phyloP scores from a whole-genome alignment of 1,140 invertebrate genomes.

The Pogonognathellus flavescens region DNA sequence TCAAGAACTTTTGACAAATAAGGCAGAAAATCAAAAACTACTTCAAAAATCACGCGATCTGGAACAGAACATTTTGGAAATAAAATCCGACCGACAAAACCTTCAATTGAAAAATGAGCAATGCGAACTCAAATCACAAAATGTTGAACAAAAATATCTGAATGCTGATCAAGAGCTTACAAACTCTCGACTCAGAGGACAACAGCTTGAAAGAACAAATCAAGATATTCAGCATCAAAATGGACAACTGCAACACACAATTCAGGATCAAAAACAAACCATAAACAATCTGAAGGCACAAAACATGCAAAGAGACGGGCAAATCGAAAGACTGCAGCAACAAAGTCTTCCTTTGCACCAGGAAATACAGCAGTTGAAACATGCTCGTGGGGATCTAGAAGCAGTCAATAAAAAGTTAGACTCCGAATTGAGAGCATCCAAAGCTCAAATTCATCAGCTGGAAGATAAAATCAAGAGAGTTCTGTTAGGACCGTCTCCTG shows the following conservation, averaged over 20 bases:
- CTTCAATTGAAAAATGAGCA: conserved; percentile 18
- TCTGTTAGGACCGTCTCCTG: conserved; percentile 12
- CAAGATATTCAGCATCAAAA: conserved; percentile 38
- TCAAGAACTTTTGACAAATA: neutral
- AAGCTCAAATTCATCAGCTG: conserved; percentile 22
- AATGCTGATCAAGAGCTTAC: conserved; percentile 5
- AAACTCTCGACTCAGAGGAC: neutral
- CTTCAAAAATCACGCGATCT: neutral
- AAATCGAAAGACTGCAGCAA: conserved; percentile 35
- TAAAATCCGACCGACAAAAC: conserved; percentile 6
- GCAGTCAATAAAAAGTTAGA: conserved; percentile 2
- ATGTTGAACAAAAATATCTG: neutral
- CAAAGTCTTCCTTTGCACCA: conserved; percentile 39
- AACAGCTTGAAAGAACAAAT: conserved; percentile 19
- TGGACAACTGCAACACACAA: conserved; percentile 27
- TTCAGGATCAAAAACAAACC: conserved; percentile 15
- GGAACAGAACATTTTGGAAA: conserved; percentile 3
- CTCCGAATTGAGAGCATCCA: neutral
- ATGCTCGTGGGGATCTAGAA: neutral
- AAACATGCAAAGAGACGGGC: conserved; percentile 16
- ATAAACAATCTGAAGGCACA: neutral
- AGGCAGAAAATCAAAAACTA: conserved; percentile 15
- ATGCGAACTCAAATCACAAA: neutral
- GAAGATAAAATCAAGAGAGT: conserved; percentile 37
- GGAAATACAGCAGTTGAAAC: conserved; percentile 33